phyloP scores from a whole-genome alignment of 2,113 vertebrate species.

The Microcebus ravelobensis region DNA sequence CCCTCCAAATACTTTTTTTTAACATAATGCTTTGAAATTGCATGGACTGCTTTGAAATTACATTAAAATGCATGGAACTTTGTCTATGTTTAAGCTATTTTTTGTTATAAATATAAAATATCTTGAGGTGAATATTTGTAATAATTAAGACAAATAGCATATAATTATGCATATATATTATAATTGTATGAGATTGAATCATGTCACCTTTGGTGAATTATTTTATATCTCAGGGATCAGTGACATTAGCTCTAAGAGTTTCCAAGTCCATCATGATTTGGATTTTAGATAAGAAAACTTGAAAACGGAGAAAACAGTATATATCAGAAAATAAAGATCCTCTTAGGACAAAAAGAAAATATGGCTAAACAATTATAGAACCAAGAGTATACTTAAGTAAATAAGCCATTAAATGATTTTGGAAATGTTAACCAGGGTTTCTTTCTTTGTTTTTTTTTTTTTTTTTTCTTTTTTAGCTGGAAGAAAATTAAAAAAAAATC shows the following conservation, averaged over 20 bases:
- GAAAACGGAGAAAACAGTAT: not conserved
- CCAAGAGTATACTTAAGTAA: not conserved
- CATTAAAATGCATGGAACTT: not conserved
- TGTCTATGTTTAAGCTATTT: constrained; percentile 4
- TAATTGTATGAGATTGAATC: not conserved
- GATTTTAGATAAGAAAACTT: not conserved
- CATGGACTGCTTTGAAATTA: not conserved
- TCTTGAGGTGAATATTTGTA: not conserved
- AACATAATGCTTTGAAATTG: constrained; percentile 21
- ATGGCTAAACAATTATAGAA: not conserved
- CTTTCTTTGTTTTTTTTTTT: not conserved
- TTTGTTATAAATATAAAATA: not conserved
- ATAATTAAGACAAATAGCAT: not conserved
- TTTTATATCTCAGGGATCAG: not conserved
- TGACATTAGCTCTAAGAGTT: not conserved
- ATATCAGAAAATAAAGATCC: not conserved
- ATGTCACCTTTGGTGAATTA: not conserved
- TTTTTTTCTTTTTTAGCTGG: not conserved
- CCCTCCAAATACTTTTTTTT: constrained; percentile 13
- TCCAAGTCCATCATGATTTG: not conserved
- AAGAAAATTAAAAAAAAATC: not conserved
- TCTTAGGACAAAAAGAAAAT: not conserved
- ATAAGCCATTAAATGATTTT: constrained; percentile 21
- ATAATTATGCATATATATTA: not conserved
- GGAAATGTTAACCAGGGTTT: not conserved